Base-by-base conservation (phyloP, 2,888 invertebrate species). In the Heliconius charithonia region DNA sequence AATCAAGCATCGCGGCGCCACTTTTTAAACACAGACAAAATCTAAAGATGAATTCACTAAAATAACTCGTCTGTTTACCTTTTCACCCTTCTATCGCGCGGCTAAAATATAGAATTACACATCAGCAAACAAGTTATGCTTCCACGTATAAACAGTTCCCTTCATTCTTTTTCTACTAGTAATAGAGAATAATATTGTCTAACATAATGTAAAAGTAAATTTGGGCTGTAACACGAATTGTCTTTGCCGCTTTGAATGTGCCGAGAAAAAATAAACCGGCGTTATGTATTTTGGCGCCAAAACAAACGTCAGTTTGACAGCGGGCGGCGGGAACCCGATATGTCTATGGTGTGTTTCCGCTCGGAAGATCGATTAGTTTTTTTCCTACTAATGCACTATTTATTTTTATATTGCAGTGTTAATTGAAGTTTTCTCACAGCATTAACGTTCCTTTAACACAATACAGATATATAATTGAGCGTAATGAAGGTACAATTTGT, bases 271-370 rank as follows among this genome's bases (percentile, higher is more conserved):
- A 94, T 93, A 94, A 93, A 93, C 94, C 86, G 89, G 93, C 93
- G 92, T 93, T 94, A 94, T 94, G 93, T 93, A 92, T 94, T 94
- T 94, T 92, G 93, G 94, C 94, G 94, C 93, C 93, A 95, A 94
- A 95, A 94, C 93, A 94, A 95, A 94, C 94, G 94, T 94, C 94
- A 94, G 87, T 91, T 89, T 94, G 93, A 94, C 94, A 94, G 92
- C 94, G 94, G 94, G 94, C 93, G 94, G 94, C 92, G 91, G 94
- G 87, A 93, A 94, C 88, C 87, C 88, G 93, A 94, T 93, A 91
- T 87, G 89, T 91, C 90, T 89, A 89, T 89, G 89, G 89, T 89
- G 87, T 93, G 93, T 92, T 91, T 90, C 92, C 92, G 91, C 90
- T 90, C 87, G 93, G 93, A 92, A 93, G 93, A 93, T 92, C 93